Base-by-base conservation (phyloP, 2,113 vertebrate genomes). In the Diadophis punctatus region DNA sequence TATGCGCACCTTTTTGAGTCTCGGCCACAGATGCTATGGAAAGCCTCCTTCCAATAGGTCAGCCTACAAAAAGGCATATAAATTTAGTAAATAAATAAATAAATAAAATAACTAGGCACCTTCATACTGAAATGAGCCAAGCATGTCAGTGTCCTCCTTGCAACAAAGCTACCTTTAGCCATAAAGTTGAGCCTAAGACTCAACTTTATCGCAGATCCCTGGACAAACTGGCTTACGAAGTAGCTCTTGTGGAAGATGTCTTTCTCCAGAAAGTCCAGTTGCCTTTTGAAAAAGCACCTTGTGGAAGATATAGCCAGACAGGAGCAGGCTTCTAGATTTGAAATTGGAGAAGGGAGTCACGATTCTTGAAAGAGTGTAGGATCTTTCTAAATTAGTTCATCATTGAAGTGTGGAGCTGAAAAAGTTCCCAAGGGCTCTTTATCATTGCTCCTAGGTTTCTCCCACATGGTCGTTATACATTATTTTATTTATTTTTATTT, bases 351-450 rank as follows among this genome's bases (percentile, higher is more conserved):
- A 63, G 52, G 2, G 0, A 90, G 46, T 90, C 80, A 46, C 60
- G 90, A 88, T 0, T 88, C 94, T 95, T 91, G 63, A 96, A 96
- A 95, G 80, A 94, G 90, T 80, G 3, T 1, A 74, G 91, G 94
- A 51, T 89, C 27, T 56, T 95, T 94, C 96, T 91, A 84, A 95
- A 89, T 63, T 93, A 89, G 55, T 90, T 87, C 11, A 63, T 60
- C 74, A 27, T 88, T 86, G 92, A 90, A 74, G 87, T 87, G n/a
- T 0, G 0, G 39, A 8, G 8, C 3, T 55, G 46, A 46, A 22
- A 91, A 93, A 63, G 84, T 84, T 95, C 93, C 94, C 95, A 53
- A 93, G 92, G 86, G 80, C 80, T 93, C 48, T 91, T 93, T 93
- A 52, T 84, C 58, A 8, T 0, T 46, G 2, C 88, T 56, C 1